Evolutionary conservation across 2,888 invertebrate genomes (phyloP), one percentile per base, ranked within the genome.

Genomic region (Clanis bilineata): DNA sequence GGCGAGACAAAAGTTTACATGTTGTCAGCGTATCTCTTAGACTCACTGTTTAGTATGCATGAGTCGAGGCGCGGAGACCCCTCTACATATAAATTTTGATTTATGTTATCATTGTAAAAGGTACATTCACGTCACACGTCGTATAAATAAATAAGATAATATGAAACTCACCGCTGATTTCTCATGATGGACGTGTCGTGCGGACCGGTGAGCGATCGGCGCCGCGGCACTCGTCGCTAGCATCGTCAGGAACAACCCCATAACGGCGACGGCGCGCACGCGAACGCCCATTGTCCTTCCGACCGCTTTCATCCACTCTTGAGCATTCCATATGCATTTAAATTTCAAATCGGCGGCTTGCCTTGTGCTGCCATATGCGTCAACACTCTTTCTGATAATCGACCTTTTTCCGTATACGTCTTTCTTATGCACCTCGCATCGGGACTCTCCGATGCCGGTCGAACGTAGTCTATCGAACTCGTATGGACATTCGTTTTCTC

Each of bases 321-420:
- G 80, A 71, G 77, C 74, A 79, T 79, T 77, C 74, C 77, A 75
- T 64, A 69, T 76, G 76, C 77, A 88, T 91, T 87, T 88, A 76
- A 86, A 88, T 85, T 90, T 88, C 77, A 88, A 86, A 89, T 87
- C 70, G 73, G 79, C 81, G 80, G 84, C 77, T 69, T 71, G 80
- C 77, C 83, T 86, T 84, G 77, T 74, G 69, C 76, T 72, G 73
- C 86, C 80, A 80, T 85, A 80, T 82, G 78, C 76, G 80, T 82
- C 78, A 74, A 83, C 80, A 81, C 84, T 85, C 77, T 79, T 82
- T 79, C 80, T 80, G 68, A 74, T 82, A 82, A 86, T 85, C 79
- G 82, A 84, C 86, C 82, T 82, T 76, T 83, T 83, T 77, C 81
- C 84, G 79, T 83, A 77, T 82, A 82, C 73, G 79, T 82, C 78